Percentiles rank a stretch among this genome's conserved stretches.
phyloP scores from a whole-genome alignment of 2,888 invertebrate genomes.

The Zygogramma bicolorata region DNA sequence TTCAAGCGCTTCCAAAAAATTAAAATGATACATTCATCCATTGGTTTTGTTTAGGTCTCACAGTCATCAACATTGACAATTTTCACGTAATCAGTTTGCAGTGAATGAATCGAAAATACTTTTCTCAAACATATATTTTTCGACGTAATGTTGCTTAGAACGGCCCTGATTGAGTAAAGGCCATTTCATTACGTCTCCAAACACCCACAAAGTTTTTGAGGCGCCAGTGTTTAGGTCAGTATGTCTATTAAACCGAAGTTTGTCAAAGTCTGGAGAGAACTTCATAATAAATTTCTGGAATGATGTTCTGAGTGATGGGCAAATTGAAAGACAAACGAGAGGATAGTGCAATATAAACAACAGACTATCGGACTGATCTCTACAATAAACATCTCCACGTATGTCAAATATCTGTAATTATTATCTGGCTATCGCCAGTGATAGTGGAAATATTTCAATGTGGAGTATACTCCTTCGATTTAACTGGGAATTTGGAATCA shows the following conservation, averaged over 20 bases:
- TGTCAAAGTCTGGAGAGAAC: not conserved
- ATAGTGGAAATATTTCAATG: too few species aligned
- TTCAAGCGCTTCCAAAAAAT: too few species aligned
- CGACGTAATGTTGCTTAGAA: not conserved
- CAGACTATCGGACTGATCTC: too few species aligned
- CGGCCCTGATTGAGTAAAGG: not conserved
- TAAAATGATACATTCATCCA: too few species aligned
- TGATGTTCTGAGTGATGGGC: not conserved
- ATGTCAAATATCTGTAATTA: too few species aligned
- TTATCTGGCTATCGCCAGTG: too few species aligned
- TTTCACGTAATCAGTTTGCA: not conserved
- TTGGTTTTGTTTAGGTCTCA: too few species aligned
- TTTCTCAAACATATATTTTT: not conserved
- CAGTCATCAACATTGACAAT: not conserved
- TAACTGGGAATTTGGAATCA: too few species aligned
- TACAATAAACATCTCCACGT: too few species aligned
- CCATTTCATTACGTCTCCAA: conserved; percentile 5
- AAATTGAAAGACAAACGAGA: not conserved
- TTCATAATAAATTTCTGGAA: conserved; percentile 1
- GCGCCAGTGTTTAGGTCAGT: conserved; percentile 11
- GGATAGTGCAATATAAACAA: not conserved
- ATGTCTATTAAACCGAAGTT: conserved; percentile 6
- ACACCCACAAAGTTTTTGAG: conserved; percentile 3
- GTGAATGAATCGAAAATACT: not conserved
- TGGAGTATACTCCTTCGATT: too few species aligned